Evolutionary conservation across 30 jellyfish, hydroid and myxozoan genomes (phyloP).

Genomic region (Mastigias papua): DNA sequence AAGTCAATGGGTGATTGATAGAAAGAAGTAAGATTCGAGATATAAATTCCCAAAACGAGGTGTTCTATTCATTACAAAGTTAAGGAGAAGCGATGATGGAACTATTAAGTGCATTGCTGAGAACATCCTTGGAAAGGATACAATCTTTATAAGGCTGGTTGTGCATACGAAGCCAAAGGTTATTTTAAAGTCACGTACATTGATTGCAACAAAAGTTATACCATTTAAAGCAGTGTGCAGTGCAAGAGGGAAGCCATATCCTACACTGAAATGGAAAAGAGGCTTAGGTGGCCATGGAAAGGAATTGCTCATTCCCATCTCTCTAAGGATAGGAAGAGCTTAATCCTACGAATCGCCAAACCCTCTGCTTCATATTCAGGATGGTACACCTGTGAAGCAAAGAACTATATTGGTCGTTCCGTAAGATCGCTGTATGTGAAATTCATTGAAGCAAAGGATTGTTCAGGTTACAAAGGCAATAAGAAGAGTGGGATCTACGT

Average conservation of each 20-base stretch:
- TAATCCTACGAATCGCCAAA: not conserved
- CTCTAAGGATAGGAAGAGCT: not conserved
- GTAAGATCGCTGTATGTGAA: not conserved
- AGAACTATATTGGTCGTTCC: not conserved
- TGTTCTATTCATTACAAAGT: not conserved
- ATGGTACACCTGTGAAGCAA: conserved; percentile 24
- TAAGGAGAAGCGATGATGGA: conserved; percentile 17
- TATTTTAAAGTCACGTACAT: not conserved
- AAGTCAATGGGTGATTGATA: conserved; percentile 22
- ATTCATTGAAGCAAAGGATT: not conserved
- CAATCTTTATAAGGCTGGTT: conserved; percentile 5
- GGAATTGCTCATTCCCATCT: conserved; percentile 6
- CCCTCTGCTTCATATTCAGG: conserved; percentile 2
- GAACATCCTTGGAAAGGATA: conserved; percentile 27
- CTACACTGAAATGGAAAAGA: conserved; percentile 32
- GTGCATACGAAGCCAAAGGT: conserved; percentile 52
- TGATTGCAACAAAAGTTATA: not conserved
- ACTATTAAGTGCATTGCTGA: conserved; percentile 28
- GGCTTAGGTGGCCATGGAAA: not conserved
- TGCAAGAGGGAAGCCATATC: conserved; percentile 49
- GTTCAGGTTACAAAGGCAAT: conserved; percentile 4
- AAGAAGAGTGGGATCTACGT: conserved; percentile 25
- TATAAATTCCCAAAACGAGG: conserved; percentile 23
- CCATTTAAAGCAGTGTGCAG: conserved; percentile 2
- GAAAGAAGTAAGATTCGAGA: conserved; percentile 18